Evolutionary conservation across 2,797 vertebrate species (phyloP).

Genomic region (Rhinatrema bivittatum): DNA sequence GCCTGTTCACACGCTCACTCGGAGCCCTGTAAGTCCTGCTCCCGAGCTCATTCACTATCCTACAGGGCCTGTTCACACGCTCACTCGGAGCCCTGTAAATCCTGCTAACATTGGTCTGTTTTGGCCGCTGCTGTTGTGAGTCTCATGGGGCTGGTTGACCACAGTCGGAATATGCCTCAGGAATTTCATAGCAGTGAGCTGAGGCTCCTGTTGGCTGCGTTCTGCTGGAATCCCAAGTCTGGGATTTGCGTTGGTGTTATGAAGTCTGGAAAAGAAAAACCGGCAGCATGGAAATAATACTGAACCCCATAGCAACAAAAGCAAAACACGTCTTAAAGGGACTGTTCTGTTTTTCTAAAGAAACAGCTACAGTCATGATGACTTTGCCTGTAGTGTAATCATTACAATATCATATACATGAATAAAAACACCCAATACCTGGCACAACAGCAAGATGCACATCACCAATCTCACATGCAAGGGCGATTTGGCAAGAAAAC

Average conservation of each 20-base stretch:
- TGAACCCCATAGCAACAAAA: conserved; percentile 47
- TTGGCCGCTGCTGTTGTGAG: conserved; percentile 15
- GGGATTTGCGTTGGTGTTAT: conserved; percentile 45
- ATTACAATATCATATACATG: too few relatives aligned
- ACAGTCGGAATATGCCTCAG: conserved; percentile 7
- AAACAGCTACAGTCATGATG: too few relatives aligned
- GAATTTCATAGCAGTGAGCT: conserved; percentile 29
- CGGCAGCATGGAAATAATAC: conserved; percentile 41
- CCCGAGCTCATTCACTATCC: too few relatives aligned
- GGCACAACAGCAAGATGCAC: too few relatives aligned
- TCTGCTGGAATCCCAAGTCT: conserved; percentile 39
- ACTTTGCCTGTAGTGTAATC: too few relatives aligned
- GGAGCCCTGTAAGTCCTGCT: too few relatives aligned
- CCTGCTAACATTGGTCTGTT: not conserved
- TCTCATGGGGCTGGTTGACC: not conserved
- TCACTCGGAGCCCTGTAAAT: not conserved
- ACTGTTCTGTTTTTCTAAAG: too few relatives aligned
- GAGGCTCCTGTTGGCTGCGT: conserved; percentile 37
- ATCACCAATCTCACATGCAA: too few relatives aligned
- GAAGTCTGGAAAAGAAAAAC: conserved; percentile 44
- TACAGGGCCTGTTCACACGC: too few relatives aligned
- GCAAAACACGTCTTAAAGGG: conserved; percentile 25
- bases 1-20: too few relatives aligned
- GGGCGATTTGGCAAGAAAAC: too few relatives aligned
- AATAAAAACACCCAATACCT: too few relatives aligned